phyloP scores from a whole-genome alignment of 1,140 invertebrate genomes.

The Macrobrachium nipponense region DNA sequence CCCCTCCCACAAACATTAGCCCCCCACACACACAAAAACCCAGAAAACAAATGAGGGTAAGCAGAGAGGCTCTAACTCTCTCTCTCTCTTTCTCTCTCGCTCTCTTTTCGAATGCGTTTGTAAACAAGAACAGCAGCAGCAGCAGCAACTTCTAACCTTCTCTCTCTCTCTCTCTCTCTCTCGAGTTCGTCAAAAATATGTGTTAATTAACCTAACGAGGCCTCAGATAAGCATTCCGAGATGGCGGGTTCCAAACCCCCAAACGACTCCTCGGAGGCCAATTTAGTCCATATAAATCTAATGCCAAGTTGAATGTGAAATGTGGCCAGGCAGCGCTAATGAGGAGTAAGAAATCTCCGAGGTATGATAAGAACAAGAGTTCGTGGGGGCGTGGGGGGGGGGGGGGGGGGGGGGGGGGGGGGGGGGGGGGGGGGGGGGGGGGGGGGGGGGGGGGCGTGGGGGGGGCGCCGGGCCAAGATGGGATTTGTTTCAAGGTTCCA shows the following conservation, averaged over 20 bases:
- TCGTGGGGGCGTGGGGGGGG: conserved; percentile 2
- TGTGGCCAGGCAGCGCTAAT: conserved; percentile 54
- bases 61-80: no score
- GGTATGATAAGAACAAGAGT: conserved; percentile 41
- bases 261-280: conserved; percentile 56
- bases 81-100: no score
- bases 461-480: no score
- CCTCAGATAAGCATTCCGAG: conserved; percentile 43
- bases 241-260: conserved; percentile 29
- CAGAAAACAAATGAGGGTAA: no score
- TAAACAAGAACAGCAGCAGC: no score
- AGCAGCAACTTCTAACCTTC: conserved; percentile 51
- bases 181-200: conserved; percentile 59
- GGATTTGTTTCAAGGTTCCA: no score
- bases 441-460: no score
- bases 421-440: no score
- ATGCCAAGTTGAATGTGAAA: conserved; percentile 61
- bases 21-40: no score
- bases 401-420: no score
- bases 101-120: no score
- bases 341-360: conserved; percentile 58
- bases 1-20: no score
- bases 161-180: conserved; percentile 58
- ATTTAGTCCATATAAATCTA: conserved; percentile 58
- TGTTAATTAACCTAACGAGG: conserved; percentile 56